Evolutionary conservation across 2,888 invertebrate genomes (phyloP), one percentile per base, ranked within the genome.

Genomic region (Germaria angustata): DNA sequence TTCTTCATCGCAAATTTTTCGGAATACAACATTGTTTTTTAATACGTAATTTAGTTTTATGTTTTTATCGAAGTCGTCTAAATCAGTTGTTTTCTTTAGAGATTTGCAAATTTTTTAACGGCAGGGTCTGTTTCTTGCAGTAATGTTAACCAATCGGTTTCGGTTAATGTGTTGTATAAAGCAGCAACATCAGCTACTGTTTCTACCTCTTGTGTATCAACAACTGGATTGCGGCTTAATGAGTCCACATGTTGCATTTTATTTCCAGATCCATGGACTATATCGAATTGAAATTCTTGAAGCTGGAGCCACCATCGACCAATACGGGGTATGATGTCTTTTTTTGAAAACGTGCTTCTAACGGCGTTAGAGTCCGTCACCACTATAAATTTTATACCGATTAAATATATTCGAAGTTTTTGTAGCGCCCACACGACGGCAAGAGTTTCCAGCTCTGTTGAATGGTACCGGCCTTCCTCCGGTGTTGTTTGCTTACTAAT

Each of bases 251-350:
- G 61, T 7, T 63, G 63, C 63, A 63, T 61, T 53, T 73, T 53
- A 51, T 13, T 53, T 39, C 61, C 72, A 8, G 72, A 3, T 0
- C 57, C 32, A 36, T 84, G 80, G n/a, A 80, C 34, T 3, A 84
- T 75, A 15, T 77, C 57, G 39, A 81, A 85, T 17, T 71, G 41
- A 69, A 75, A 85, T 13, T 84, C 84, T 49, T 84, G 79, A 5
- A 84, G 34, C 6, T 63, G 86, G 85, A 80, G 84, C 87, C 81
- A 88, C 89, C 66, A 87, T 41, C 83, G 57, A 63, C 55, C 87
- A 81, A 69, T 81, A 83, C 79, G 85, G 72, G 65, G 87, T 59
- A 68, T 80, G 44, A 73, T 86, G 86, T 69, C 89, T 88, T 87
- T 55, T 22, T 61, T 69, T 32, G 39, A 6, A 46, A 68, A 51